Evolutionary conservation across 2,888 invertebrate species (phyloP), one percentile per base, ranked within the genome.

Genomic region (Epistrophella euchroma): DNA sequence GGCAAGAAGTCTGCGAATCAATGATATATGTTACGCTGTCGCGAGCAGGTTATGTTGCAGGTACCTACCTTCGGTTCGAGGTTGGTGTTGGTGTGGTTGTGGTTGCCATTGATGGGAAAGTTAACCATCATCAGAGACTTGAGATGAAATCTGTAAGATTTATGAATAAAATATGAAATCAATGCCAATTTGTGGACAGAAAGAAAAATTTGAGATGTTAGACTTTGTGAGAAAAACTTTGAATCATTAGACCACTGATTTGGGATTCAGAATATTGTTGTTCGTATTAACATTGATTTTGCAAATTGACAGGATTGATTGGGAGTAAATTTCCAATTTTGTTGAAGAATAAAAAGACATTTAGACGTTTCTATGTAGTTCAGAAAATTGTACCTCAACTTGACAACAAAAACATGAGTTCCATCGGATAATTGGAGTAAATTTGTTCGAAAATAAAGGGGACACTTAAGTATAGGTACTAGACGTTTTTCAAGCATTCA

Each of bases 111-210:
- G 76, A 76, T 82, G 82, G 77, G 72, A 77, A 72, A 43, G 68
- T 66, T 43, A 60, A 17, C 45, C 50, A 60, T 60, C 60, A 60
- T 60, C 60, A 60, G 32, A 11, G 71, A 28, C 37, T 25, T 37
- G 22, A 43, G 71, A 58, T 71, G 79, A 62, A 35, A 78, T 56
- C 64, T 58, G 35, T 22, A 15, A 71, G 84, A 84, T 84, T 84
- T 79, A 75, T 84, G 75, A 80, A 75, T 84, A 66, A 84, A 79
- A 84, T 80, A 75, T 84, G 79, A 60, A 60, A 74, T 71, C 75
- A 66, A 43, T 66, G 75, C 72, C 73, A 83, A 72, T 82, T 73
- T 77, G 60, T 55, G 72, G 68, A 47, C 37, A 60, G 15, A 17
- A 55, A 40, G 60, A 9, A 55, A 40, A 50, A 76, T 66, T 64